Percentiles rank a stretch among this genome's conserved stretches.
These are phyloP conservation scores for Coluber constrictor DNA, from an alignment of 2,797 vertebrate species.

Conservation along the genomic window DNA sequence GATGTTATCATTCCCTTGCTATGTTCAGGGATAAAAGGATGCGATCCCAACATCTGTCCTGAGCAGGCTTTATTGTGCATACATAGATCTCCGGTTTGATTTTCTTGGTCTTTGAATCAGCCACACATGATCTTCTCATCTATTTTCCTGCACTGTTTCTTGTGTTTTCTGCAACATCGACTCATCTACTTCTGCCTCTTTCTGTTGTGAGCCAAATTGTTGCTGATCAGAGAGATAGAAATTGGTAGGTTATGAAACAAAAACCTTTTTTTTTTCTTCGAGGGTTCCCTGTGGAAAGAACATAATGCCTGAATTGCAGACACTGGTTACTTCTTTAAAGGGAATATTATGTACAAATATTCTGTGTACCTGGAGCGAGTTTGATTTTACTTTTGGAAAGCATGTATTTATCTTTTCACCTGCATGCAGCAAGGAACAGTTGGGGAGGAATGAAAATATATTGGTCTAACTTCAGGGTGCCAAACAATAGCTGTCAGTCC, in stretches of 20 bases:
- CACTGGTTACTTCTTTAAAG: constrained; percentile 36
- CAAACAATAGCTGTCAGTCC: background rate
- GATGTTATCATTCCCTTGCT: background rate
- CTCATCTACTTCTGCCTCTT: background rate
- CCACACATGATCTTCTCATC: background rate
- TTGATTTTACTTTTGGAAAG: constrained; percentile 26
- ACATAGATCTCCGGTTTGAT: background rate
- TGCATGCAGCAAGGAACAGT: constrained; percentile 31
- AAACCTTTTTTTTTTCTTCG: constrained; percentile 8
- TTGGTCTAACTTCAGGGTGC: background rate
- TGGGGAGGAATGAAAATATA: constrained; percentile 7
- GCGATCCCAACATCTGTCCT: background rate
- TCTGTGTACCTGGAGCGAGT: background rate
- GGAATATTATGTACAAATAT: constrained; percentile 20
- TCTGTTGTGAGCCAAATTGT: constrained; percentile 6
- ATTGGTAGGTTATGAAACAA: constrained; percentile 5
- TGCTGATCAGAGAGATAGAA: constrained; percentile 19
- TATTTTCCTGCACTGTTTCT: constrained; percentile 27
- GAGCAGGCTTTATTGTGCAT: background rate
- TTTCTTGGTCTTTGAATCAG: background rate
- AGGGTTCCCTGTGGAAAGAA: constrained; percentile 26
- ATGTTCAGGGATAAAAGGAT: background rate
- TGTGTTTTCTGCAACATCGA: background rate
- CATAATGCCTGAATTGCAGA: background rate
- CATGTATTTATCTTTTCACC: constrained; percentile 36